Conservation (phyloP, 2,888 invertebrate species). For the Endotricha flammealis region DNA sequence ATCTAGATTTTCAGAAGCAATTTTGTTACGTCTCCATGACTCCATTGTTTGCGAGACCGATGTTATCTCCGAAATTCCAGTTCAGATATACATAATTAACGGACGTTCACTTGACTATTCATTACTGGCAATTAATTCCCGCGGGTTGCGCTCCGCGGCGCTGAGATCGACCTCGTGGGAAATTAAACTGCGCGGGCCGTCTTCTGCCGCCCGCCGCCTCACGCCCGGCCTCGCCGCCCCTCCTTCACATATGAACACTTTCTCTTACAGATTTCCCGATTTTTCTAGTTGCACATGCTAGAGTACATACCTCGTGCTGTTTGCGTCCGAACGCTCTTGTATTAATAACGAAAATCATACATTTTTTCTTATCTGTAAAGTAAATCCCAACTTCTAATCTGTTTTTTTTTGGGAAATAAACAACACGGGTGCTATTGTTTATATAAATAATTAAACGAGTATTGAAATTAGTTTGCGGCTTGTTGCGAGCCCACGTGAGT, state of each 20-base stretch:
- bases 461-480: constrained; percentile 68
- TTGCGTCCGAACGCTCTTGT: not conserved
- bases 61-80: constrained; percentile 26
- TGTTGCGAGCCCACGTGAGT: constrained; percentile 55
- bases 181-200: constrained; percentile 76
- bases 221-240: constrained; percentile 39
- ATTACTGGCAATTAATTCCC: constrained; percentile 79
- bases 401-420: not conserved
- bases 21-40: constrained; percentile 4
- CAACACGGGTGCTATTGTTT: constrained; percentile 1
- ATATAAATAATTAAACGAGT: constrained; percentile 52
- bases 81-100: constrained; percentile 66
- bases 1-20: not conserved
- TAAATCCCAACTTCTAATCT: not conserved
- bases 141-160: constrained; percentile 73
- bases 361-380: not conserved
- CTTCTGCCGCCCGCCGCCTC: constrained; percentile 60
- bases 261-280: constrained; percentile 61
- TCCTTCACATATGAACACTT: constrained; percentile 69
- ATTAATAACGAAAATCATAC: not conserved
- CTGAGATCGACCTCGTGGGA: constrained; percentile 78
- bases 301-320: not conserved
- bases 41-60: constrained; percentile 17
- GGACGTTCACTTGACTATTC: constrained; percentile 76
- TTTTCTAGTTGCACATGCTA: constrained; percentile 44